Percentiles rank a stretch among this genome's conserved stretches.
Evolutionary conservation across 2,113 vertebrate species (phyloP).

Genomic region (Anolis sagrei): DNA sequence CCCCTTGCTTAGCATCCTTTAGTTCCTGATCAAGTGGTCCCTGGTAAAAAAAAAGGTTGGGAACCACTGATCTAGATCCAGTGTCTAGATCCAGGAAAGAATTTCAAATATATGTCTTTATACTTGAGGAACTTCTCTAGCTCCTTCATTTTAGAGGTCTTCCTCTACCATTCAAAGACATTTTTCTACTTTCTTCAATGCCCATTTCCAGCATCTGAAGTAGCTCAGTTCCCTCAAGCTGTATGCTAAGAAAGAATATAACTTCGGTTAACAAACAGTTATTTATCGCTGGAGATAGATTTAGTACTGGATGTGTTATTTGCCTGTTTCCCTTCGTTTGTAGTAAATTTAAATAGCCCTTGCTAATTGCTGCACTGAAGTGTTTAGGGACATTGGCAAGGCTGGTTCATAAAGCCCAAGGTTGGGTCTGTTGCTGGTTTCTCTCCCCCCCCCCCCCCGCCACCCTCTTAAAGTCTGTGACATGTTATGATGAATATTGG

Average conservation of each 20-base stretch:
- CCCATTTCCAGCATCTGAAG: background rate
- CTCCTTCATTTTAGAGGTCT: background rate
- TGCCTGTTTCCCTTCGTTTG: constrained; percentile 25
- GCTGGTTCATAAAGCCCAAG: constrained; percentile 49
- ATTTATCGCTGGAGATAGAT: constrained; percentile 42
- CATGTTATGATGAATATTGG: constrained; percentile 59
- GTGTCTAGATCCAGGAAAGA: too few relatives aligned
- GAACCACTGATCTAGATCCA: too few relatives aligned
- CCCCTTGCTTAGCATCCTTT: too few relatives aligned
- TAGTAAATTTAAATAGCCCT: constrained; percentile 27
- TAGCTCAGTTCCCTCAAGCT: too few relatives aligned
- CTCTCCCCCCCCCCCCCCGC: too few relatives aligned
- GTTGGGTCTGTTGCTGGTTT: background rate
- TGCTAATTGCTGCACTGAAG: constrained; percentile 56
- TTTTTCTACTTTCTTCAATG: background rate
- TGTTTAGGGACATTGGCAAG: constrained; percentile 3
- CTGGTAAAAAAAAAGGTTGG: too few relatives aligned
- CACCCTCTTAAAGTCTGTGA: background rate
- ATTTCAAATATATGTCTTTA: too few relatives aligned
- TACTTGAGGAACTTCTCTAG: too few relatives aligned
- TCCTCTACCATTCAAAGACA: background rate
- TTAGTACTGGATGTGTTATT: constrained; percentile 27
- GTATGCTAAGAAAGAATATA: background rate
- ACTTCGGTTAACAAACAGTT: background rate
- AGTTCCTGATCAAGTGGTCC: too few relatives aligned